These are phyloP conservation scores for Adela reaumurella DNA, from an alignment of 2,888 invertebrate species.

Conservation along the genomic window DNA sequence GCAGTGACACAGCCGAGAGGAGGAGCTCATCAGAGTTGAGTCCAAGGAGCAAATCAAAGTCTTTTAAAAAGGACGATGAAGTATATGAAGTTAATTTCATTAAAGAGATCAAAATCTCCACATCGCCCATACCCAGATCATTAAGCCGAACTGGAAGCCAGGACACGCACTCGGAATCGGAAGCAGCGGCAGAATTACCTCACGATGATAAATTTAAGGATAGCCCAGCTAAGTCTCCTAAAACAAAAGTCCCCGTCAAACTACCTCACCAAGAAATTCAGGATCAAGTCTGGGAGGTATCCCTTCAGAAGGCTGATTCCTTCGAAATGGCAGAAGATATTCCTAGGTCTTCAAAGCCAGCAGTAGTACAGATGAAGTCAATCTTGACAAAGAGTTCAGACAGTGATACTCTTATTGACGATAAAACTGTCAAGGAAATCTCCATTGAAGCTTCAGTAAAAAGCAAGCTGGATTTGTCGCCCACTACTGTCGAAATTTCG, in stretches of 20 bases:
- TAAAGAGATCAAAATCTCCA: slow-evolving; percentile 51
- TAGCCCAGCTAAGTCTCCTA: slow-evolving; percentile 29
- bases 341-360: slow-evolving; percentile 20
- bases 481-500: slow-evolving; percentile 34
- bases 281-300: slow-evolving; percentile 46
- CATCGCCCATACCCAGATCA: slow-evolving; percentile 45
- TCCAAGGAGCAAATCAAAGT: slow-evolving; percentile 44
- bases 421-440: slow-evolving; percentile 23
- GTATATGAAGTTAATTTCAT: slow-evolving; percentile 51
- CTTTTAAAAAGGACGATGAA: slow-evolving; percentile 48
- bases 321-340: slow-evolving; percentile 33
- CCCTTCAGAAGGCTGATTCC: slow-evolving; percentile 36
- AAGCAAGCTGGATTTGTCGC: slow-evolving; percentile 38
- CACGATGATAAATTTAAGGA: slow-evolving; percentile 29
- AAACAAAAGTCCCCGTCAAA: slow-evolving; percentile 37
- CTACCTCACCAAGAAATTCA: slow-evolving; percentile 42
- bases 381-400: slow-evolving; percentile 26
- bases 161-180: slow-evolving; percentile 55
- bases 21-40: slow-evolving; percentile 39
- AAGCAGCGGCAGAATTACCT: slow-evolving; percentile 48
- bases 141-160: slow-evolving; percentile 54
- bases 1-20: slow-evolving; percentile 37
- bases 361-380: slow-evolving; percentile 17
- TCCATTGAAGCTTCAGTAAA: slow-evolving; percentile 24
- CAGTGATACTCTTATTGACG: slow-evolving; percentile 26